Evolutionary conservation across 2,797 vertebrate genomes (phyloP).

Genomic region (Choloepus didactylus): DNA sequence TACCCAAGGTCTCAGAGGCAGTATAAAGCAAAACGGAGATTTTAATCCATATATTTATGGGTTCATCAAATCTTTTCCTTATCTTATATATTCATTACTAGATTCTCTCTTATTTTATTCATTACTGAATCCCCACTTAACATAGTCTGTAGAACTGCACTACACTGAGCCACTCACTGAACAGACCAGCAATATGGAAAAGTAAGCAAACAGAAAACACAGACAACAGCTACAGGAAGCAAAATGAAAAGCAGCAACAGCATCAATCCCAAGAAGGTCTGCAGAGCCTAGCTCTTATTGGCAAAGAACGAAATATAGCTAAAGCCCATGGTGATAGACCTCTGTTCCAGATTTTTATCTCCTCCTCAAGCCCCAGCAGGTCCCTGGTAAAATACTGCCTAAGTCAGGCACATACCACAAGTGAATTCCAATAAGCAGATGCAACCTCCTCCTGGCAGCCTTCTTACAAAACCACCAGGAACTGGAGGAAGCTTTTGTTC

Average conservation of each 20-base stretch:
- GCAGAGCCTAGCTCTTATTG: background rate
- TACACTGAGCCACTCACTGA: constrained; percentile 53
- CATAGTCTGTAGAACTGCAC: background rate
- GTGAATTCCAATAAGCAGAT: constrained; percentile 76
- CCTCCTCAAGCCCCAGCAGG: constrained; percentile 60
- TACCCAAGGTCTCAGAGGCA: constrained; percentile 32
- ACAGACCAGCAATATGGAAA: constrained; percentile 44
- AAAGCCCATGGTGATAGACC: constrained; percentile 37
- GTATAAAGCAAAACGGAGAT: constrained; percentile 41
- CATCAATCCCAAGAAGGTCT: constrained; percentile 39
- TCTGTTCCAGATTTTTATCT: constrained; percentile 61
- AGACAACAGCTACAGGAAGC: background rate
- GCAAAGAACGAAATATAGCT: constrained; percentile 31
- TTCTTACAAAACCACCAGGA: constrained; percentile 69
- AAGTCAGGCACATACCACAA: constrained; percentile 53
- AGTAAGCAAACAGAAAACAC: constrained; percentile 22
- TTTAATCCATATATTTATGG: background rate
- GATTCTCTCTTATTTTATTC: background rate
- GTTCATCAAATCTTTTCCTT: constrained; percentile 44
- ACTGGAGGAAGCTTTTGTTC: constrained; percentile 67
- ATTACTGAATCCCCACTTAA: constrained; percentile 58
- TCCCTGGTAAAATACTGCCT: constrained; percentile 64
- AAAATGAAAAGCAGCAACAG: constrained; percentile 16
- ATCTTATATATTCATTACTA: constrained; percentile 37
- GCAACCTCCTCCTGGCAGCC: constrained; percentile 50